A percentile compares a stretch with the other conserved stretches of the same genome.
Evolutionary conservation across 2,888 invertebrate genomes (phyloP).

Genomic region (Hirtodrosophila confusa): DNA sequence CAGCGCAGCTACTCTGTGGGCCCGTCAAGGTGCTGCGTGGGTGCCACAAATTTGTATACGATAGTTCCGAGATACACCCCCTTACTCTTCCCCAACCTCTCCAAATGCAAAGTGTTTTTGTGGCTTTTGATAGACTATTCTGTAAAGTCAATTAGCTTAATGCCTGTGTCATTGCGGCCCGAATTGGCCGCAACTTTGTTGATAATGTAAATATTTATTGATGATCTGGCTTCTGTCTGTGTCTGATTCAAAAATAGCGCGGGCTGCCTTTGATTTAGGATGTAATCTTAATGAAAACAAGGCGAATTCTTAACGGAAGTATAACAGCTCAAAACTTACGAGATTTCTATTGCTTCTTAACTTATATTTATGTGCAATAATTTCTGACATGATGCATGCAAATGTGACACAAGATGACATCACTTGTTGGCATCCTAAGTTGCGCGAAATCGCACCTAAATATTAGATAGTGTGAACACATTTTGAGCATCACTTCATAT

Average conservation of each 20-base stretch:
- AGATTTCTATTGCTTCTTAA: too few relatives aligned
- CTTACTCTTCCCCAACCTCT: too few relatives aligned
- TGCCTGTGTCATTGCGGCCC: slow-evolving; percentile 16
- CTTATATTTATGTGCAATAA: too few relatives aligned
- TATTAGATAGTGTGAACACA: too few relatives aligned
- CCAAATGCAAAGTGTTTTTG: not conserved
- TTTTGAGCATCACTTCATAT: too few relatives aligned
- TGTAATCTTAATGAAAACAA: not conserved
- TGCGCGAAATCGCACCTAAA: too few relatives aligned
- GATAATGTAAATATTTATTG: slow-evolving; percentile 20
- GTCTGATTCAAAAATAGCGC: slow-evolving; percentile 2
- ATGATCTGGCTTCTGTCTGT: slow-evolving; percentile 1
- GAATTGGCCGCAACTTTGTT: slow-evolving; percentile 13
- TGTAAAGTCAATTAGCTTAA: slow-evolving; percentile 38
- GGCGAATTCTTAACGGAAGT: too few relatives aligned
- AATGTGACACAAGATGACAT: too few relatives aligned
- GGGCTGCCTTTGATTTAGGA: not conserved
- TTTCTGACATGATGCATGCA: too few relatives aligned
- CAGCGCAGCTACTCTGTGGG: slow-evolving; percentile 4
- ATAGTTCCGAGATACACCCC: not conserved
- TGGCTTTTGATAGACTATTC: slow-evolving; percentile 14
- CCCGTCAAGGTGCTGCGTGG: slow-evolving; percentile 31
- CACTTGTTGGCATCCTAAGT: too few relatives aligned
- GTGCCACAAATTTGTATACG: slow-evolving; percentile 8
- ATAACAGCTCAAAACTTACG: too few relatives aligned